These are phyloP conservation scores for Microtus montanus DNA, from an alignment of 2,113 vertebrate species.

Conservation along the genomic window DNA sequence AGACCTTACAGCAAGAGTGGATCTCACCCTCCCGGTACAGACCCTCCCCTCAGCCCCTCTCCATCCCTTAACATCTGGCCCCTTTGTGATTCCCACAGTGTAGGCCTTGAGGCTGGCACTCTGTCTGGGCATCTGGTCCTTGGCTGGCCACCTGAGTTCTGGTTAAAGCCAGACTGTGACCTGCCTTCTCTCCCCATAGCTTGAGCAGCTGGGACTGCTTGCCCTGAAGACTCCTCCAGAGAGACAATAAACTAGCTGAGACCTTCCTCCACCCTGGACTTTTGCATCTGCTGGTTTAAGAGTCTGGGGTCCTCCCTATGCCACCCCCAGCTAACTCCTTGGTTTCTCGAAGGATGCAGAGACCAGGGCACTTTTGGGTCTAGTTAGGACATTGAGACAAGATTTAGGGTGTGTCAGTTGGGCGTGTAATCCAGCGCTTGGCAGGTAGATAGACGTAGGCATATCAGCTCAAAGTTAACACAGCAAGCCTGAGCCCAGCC, in stretches of 20 bases:
- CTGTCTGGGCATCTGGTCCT: background rate
- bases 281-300: background rate
- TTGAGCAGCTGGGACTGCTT: slow-evolving; percentile 72
- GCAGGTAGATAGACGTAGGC: background rate
- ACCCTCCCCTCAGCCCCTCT: background rate
- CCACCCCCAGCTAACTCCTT: background rate
- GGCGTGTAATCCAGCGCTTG: background rate
- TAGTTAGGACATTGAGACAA: background rate
- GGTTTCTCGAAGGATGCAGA: background rate
- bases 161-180: background rate
- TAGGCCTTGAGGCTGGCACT: background rate
- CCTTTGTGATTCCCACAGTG: background rate
- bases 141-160: background rate
- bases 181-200: slow-evolving; percentile 57
- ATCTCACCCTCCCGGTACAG: slow-evolving; percentile 50
- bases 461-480: background rate
- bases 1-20: slow-evolving; percentile 27
- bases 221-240: slow-evolving; percentile 69
- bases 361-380: background rate
- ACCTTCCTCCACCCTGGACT: slow-evolving; percentile 5
- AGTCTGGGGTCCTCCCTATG: background rate
- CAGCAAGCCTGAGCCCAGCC: background rate
- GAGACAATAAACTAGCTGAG: slow-evolving; percentile 78
- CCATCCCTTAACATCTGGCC: background rate
- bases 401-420: background rate